Conservation (phyloP, 2,113 vertebrate genomes). For the Anguilla rostrata region DNA sequence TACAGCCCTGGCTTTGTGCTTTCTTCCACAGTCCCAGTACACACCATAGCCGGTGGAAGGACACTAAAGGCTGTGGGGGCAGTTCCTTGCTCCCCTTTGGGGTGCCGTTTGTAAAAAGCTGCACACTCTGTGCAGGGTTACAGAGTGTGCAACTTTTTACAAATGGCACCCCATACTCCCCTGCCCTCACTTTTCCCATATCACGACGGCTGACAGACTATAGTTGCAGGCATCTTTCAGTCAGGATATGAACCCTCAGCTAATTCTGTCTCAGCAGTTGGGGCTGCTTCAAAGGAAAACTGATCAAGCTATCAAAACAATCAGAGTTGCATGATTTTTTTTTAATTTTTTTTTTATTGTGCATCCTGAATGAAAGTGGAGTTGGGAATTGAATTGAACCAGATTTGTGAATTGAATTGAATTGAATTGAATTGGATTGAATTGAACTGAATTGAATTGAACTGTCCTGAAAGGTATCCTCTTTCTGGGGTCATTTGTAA, state of each 20-base stretch:
- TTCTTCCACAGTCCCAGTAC: background rate
- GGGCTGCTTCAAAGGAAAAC: background rate
- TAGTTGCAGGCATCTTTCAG: background rate
- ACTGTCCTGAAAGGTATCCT: background rate
- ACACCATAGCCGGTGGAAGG: background rate
- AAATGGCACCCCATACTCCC: too few species aligned
- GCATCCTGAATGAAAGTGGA: background rate
- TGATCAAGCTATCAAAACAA: background rate
- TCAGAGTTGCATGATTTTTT: background rate
- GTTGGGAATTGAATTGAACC: background rate
- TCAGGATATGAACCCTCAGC: background rate
- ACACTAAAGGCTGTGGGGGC: background rate
- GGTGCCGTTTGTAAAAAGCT: too few species aligned
- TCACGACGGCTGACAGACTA: background rate
- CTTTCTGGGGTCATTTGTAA: background rate
- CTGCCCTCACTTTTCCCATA: background rate
- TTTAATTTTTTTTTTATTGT: background rate
- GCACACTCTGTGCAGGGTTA: too few species aligned
- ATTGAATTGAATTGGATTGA: too few species aligned
- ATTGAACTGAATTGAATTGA: background rate
- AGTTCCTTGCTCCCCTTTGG: too few species aligned
- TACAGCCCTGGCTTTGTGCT: background rate
- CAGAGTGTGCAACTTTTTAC: too few species aligned
- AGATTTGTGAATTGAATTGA: too few species aligned
- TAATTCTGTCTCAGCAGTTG: background rate